Evolutionary conservation across 2,113 vertebrate species (phyloP).

Genomic region (Neogale vison): DNA sequence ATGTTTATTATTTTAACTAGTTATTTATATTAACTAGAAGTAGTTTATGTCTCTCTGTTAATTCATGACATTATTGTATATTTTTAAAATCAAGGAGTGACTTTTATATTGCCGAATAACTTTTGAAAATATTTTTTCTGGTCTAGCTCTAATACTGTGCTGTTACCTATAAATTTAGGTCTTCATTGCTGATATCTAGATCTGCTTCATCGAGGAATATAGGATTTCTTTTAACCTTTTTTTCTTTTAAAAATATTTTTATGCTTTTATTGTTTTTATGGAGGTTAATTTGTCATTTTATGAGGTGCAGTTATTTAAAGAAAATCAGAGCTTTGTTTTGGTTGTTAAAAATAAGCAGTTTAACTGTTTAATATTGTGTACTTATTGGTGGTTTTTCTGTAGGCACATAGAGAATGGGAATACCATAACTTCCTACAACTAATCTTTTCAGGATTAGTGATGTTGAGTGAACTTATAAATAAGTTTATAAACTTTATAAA

Average conservation of each 20-base stretch:
- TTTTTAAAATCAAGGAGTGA: slow-evolving; percentile 25
- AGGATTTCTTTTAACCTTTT: slow-evolving; percentile 75
- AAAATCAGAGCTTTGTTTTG: slow-evolving; percentile 6
- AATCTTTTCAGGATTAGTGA: neutral
- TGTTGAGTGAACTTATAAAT: neutral
- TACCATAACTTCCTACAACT: neutral
- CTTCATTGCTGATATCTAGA: slow-evolving; percentile 99
- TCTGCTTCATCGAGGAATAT: slow-evolving; percentile 94
- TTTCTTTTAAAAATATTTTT: slow-evolving; percentile 61
- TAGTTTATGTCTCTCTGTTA: neutral
- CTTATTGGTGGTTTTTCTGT: neutral
- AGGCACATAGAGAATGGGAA: neutral
- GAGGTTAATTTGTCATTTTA: slow-evolving; percentile 24
- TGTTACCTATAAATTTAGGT: slow-evolving; percentile 80
- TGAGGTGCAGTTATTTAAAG: slow-evolving; percentile 24
- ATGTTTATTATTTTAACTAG: too few relatives aligned
- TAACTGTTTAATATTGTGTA: neutral
- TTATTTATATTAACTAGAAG: neutral
- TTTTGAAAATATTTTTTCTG: slow-evolving; percentile 69
- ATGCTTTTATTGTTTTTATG: slow-evolving; percentile 63
- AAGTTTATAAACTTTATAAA: too few relatives aligned
- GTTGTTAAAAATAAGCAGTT: slow-evolving; percentile 35
- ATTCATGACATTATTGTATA: neutral
- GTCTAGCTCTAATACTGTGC: slow-evolving; percentile 90
- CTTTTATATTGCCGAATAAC: slow-evolving; percentile 48